phyloP scores from a whole-genome alignment of 2,888 invertebrate species.

The Agonopterix arenella region DNA sequence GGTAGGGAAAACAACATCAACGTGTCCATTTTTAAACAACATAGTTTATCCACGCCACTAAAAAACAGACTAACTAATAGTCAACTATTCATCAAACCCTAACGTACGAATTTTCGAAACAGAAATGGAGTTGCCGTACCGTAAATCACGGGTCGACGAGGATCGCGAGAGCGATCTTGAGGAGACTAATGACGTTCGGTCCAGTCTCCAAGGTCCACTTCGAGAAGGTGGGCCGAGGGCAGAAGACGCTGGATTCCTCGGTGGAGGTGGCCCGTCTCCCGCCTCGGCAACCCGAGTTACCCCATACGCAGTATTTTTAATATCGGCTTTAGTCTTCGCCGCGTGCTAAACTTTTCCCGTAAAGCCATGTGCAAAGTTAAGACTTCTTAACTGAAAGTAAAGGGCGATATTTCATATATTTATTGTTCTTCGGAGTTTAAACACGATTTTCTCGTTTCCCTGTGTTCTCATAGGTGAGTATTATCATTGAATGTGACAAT shows the following conservation, averaged over 20 bases:
- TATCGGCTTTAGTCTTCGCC: slow-evolving; percentile 48
- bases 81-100: too few relatives aligned
- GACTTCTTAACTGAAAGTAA: slow-evolving; percentile 17
- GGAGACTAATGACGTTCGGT: slow-evolving; percentile 74
- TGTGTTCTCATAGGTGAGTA: slow-evolving; percentile 6
- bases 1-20: too few relatives aligned
- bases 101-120: slow-evolving; percentile 12
- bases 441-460: slow-evolving; percentile 25
- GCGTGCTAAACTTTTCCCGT: slow-evolving; percentile 55
- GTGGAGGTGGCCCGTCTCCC: slow-evolving; percentile 45
- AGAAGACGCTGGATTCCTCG: slow-evolving; percentile 64
- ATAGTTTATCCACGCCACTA: too few relatives aligned
- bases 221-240: slow-evolving; percentile 76
- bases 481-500: not conserved
- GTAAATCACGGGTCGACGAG: slow-evolving; percentile 69
- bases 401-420: slow-evolving; percentile 24
- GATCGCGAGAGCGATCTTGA: slow-evolving; percentile 51
- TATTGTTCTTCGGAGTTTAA: slow-evolving; percentile 33
- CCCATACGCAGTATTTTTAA: slow-evolving; percentile 50
- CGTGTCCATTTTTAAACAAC: too few relatives aligned
- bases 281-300: slow-evolving; percentile 29
- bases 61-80: too few relatives aligned
- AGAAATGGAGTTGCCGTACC: slow-evolving; percentile 80
- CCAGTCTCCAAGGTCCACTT: slow-evolving; percentile 80
- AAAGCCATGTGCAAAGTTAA: slow-evolving; percentile 47